Percentiles rank a stretch among this genome's conserved stretches.
phyloP scores from a whole-genome alignment of 2,113 vertebrate genomes.

The Grus americana region DNA sequence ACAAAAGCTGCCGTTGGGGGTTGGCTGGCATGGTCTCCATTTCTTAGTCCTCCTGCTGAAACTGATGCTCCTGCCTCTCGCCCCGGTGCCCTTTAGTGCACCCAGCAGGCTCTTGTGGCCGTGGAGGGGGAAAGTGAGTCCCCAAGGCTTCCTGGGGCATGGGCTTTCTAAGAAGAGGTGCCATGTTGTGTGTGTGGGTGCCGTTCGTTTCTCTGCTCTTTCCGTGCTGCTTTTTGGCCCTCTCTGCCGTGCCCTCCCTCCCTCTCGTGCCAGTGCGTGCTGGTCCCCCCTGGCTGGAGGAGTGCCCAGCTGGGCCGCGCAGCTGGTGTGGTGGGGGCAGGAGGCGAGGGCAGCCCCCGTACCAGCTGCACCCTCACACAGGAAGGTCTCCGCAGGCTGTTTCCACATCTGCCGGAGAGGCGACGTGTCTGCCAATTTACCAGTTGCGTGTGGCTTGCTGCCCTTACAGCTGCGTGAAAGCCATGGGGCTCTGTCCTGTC shows the following conservation, averaged over 20 bases:
- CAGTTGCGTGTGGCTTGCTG: not conserved
- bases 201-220: not conserved
- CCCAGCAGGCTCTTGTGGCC: not conserved
- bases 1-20: fast-evolving
- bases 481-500: not conserved
- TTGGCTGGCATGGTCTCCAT: not conserved
- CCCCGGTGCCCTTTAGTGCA: not conserved
- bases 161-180: not conserved
- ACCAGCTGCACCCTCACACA: conserved; percentile 38
- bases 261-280: not conserved
- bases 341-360: not conserved
- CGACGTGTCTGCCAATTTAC: not conserved
- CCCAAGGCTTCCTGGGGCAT: fast-evolving
- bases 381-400: not conserved
- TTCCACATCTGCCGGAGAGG: conserved; percentile 14
- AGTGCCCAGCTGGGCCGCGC: conserved; percentile 12
- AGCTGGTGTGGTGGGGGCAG: not conserved
- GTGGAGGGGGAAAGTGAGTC: fast-evolving
- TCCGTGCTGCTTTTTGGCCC: not conserved
- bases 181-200: not conserved
- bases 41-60: not conserved
- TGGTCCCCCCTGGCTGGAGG: not conserved
- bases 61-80: not conserved
- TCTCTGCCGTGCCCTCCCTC: not conserved
- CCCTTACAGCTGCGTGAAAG: conserved; percentile 2